Evolutionary conservation across 2,797 vertebrate species (phyloP), one percentile per base, ranked within the genome.

Genomic region (Sebastes glaucus): DNA sequence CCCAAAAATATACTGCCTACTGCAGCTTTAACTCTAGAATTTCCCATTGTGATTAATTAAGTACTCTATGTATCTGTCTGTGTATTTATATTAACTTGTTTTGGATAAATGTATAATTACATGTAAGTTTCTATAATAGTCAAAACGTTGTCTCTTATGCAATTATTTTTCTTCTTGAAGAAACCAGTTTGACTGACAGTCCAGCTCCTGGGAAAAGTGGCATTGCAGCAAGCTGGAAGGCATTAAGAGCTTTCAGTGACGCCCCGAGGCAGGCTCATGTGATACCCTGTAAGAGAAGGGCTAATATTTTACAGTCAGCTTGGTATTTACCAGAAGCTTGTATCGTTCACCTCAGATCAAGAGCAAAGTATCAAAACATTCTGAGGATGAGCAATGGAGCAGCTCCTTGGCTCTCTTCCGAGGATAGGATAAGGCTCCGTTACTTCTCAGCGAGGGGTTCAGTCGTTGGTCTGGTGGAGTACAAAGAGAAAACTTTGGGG

Each of bases 321-420:
- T 65, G 88, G 88, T 91, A 93, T 94, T 93, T 90, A 91, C 82
- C 90, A 92, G 87, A 88, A 90, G 93, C 89, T 92, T 14, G 46
- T 78, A 79, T 79, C 82, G 62, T 93, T 90, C 84, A 81, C 84
- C 78, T 83, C 85, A 89, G 92, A 93, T 93, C 87, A 92, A 84
- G 82, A 74, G 71, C 77, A 85, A 93, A 84, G 91, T 86, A 90
- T 79, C 68, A 91, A 93, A 94, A 93, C 88, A 89, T 85, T 87
- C 32, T 25, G 74, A 87, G 87, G 89, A 93, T 92, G 90, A 94
- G 86, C 75, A 16, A 6, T 35, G 72, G 81, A 83, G 82, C 81
- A 72, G 69, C 77, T 52, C 67, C 79, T 83, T 80, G 70, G 84
- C 71, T 62, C 76, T 87, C 80, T 79, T 87, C 78, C 33, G 59